Base-by-base conservation (phyloP, 2,797 vertebrate genomes). In the Diceros bicornis region DNA sequence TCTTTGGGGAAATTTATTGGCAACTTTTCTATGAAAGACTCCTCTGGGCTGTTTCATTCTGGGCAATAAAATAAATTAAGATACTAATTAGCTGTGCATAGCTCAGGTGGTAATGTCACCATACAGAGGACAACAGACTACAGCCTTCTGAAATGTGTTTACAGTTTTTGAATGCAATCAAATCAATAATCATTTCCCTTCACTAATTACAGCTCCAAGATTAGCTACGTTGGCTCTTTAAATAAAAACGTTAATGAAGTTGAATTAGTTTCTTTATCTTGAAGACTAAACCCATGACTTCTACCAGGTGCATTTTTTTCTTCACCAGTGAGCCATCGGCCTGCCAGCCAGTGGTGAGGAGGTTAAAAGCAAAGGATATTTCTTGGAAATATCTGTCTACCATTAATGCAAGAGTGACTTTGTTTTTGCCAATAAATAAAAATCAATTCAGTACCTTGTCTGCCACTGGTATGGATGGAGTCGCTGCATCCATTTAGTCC, bases 51-150 rank as follows among this genome's bases (percentile, higher is more conserved):
- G 52, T 96, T 97, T 97, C 72, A 89, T 78, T 98, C 85, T 86
- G 69, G 57, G 27, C 82, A 98, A 98, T 97, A 98, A 98, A 98
- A 98, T 97, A 97, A 98, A 97, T 95, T 84, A 92, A 98, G 89
- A 94, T 84, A 97, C 78, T 97, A 98, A 95, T 10, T 27, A 98
- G 93, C 92, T 97, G 72, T 84, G 87, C 27, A 95, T 94, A 98
- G 68, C 64, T 97, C 96, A 96, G 93, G 88, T 97, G 61, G 72
- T 97, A 92, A 94, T 64, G 75, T 82, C 95, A 95, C 72, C 2
- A 6, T 85, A 75, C 34, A 95, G 14, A 93, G 7, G 8, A 52
- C 23, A 96, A 75, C 16, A 93, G 23, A 96, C 12, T 55, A 74
- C 2, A 82, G 94, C 52, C 89, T 71, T 88, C 72, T 0, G 79